Evolutionary conservation across 2,113 vertebrate species (phyloP), one percentile per base, ranked within the genome.

Genomic region (Leptocoma aspasia): DNA sequence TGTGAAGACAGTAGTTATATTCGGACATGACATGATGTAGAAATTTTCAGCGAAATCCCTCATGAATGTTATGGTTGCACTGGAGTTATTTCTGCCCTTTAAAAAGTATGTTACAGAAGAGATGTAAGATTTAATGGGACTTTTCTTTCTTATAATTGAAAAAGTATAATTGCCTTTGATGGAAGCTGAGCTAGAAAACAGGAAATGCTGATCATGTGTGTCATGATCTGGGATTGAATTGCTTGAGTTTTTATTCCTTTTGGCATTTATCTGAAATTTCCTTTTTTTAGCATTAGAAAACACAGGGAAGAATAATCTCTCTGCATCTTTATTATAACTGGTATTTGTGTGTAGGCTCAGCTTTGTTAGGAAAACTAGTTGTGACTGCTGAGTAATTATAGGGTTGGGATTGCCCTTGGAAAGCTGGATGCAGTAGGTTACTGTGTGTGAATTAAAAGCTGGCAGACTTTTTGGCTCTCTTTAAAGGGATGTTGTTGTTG

Each of bases 321-420:
- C 37, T 79, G 33, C 26, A 50, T 72, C 85, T 65, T 84, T 57
- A 61, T 64, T 56, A 27, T 76, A 41, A 52, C 23, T 54, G 63
- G 19, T 60, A 49, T 66, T 81, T 79, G 61, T 90, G 35, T 75
- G 18, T 64, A 44, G 42, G 18, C 27, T 92, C 9, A 49, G 41
- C 82, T 80, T 93, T 96, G 63, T 86, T 90, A 80, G 54, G 50
- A 83, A 59, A 95, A 72, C 30, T 71, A 30, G 19, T 61, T 91
- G 92, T 94, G 75, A 60, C 93, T 91, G 77, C 86, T 92, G 57
- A 18, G 22, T 94, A 94, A 89, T 95, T 96, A 54, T 0, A 82
- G 49, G 31, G 33, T 92, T 88, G 41, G 50, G 41, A 82, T 90
- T 92, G 80, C 59, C 79, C 84, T 95, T 93, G 75, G 84, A 96